Conservation (phyloP, 2,888 invertebrate genomes). For the Pyrrhosoma nymphula region DNA sequence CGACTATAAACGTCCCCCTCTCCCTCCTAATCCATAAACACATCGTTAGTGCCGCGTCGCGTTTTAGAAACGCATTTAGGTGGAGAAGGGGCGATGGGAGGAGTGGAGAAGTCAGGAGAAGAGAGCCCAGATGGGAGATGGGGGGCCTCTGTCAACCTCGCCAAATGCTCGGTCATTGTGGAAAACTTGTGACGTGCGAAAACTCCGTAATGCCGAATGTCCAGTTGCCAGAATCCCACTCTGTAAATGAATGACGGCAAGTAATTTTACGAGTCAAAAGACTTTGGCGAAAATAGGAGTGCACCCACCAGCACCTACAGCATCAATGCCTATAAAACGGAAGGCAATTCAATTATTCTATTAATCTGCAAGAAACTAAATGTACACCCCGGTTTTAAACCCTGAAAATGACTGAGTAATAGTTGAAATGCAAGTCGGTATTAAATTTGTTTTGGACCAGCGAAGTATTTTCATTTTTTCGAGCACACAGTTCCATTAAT, state of each 20-base stretch:
- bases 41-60: conserved; percentile 50
- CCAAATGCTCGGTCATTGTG: neutral
- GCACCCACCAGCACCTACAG: neutral
- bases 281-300: neutral
- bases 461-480: too few species aligned
- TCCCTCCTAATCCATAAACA: conserved; percentile 61
- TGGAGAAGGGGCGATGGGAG: neutral
- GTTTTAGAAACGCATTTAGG: conserved; percentile 41
- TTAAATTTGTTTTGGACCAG: too few species aligned
- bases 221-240: neutral
- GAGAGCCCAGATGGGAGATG: neutral
- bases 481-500: too few species aligned
- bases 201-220: neutral
- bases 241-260: neutral
- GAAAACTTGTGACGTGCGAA: neutral
- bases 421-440: too few species aligned
- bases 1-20: conserved; percentile 26
- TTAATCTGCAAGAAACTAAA: too few species aligned
- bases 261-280: neutral
- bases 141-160: neutral
- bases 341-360: too few species aligned
- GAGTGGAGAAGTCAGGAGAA: neutral
- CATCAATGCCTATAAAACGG: too few species aligned
- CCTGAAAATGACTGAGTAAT: too few species aligned
- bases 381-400: too few species aligned